A percentile compares a stretch with the other conserved stretches of the same genome.
Conservation (phyloP, 2,888 invertebrate genomes). For the Petrolisthes manimaculis region DNA sequence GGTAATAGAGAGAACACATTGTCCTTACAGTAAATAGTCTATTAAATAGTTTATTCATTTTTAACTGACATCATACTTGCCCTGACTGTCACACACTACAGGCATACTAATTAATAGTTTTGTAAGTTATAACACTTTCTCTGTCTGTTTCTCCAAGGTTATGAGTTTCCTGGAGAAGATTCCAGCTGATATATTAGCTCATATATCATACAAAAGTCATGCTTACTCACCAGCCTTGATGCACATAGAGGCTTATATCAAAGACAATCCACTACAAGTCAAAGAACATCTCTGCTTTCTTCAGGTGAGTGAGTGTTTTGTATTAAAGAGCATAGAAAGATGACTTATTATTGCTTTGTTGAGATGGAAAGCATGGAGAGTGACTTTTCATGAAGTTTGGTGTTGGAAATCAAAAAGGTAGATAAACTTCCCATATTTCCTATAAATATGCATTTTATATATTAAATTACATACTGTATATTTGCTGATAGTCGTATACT, state of each 20-base stretch:
- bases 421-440: neutral
- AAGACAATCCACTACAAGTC: constrained; percentile 68
- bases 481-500: too few species aligned
- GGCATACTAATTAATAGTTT: neutral
- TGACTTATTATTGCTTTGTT: too few species aligned
- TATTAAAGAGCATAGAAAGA: too few species aligned
- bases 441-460: neutral
- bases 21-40: neutral
- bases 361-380: too few species aligned
- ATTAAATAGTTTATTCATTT: too few species aligned
- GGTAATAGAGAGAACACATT: neutral
- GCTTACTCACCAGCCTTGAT: constrained; percentile 71
- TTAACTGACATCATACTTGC: too few species aligned
- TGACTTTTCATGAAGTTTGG: too few species aligned
- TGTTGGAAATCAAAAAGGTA: too few species aligned
- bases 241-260: constrained; percentile 71
- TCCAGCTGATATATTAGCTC: constrained; percentile 71
- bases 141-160: constrained; percentile 69
- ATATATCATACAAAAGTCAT: constrained; percentile 71
- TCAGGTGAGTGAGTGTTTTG: constrained; percentile 68
- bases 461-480: neutral
- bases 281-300: constrained; percentile 71
- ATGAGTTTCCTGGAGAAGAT: constrained; percentile 67
- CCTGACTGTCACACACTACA: neutral
- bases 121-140: constrained; percentile 68